A percentile compares a stretch with the other conserved stretches of the same genome.
Conservation (phyloP, 2,888 invertebrate genomes). For the Ferrisia virgata region DNA sequence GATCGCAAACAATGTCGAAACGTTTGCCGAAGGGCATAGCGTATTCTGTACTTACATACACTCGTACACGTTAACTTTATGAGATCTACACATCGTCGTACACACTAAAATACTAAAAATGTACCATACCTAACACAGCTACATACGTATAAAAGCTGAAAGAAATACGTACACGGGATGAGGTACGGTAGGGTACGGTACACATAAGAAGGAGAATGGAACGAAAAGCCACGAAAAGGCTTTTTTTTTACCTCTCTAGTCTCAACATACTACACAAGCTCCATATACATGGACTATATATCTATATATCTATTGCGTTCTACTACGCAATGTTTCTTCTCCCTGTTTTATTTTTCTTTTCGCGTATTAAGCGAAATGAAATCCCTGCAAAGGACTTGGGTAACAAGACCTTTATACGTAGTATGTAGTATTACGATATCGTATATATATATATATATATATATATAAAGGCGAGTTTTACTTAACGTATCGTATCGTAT, state of each 20-base stretch:
- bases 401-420: background rate
- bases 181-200: too few relatives aligned
- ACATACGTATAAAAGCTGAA: too few relatives aligned
- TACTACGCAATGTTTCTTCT: background rate
- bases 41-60: too few relatives aligned
- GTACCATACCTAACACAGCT: too few relatives aligned
- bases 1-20: slow-evolving; percentile 10
- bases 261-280: background rate
- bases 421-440: too few relatives aligned
- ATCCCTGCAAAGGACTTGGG: background rate
- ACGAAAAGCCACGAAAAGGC: background rate
- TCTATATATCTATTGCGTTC: background rate
- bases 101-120: too few relatives aligned
- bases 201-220: too few relatives aligned
- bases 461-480: background rate
- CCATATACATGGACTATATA: background rate
- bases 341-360: background rate
- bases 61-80: too few relatives aligned
- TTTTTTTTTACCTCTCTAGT: background rate
- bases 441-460: too few relatives aligned
- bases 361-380: background rate
- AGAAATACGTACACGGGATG: too few relatives aligned
- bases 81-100: too few relatives aligned
- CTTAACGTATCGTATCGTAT: background rate
- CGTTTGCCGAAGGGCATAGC: background rate